A percentile compares a stretch with the other conserved stretches of the same genome.
Conservation (phyloP, 2,888 invertebrate species). For the Microplitis deprimator region DNA sequence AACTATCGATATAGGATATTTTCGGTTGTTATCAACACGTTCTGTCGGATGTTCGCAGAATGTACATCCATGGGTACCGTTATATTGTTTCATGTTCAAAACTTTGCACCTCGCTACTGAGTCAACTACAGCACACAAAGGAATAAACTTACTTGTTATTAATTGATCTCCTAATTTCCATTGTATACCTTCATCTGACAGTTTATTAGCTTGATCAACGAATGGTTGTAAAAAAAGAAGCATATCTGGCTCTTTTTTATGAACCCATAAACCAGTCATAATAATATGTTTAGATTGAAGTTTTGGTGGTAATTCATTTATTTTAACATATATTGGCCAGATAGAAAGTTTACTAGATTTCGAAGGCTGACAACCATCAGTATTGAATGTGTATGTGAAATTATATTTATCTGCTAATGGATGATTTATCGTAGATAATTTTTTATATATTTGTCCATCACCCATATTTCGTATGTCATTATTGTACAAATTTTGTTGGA, state of each 20-base stretch:
- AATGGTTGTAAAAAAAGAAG: conserved; percentile 38
- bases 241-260: conserved; percentile 38
- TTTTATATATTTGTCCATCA: neutral
- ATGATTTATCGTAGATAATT: neutral
- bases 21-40: conserved; percentile 21
- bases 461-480: neutral
- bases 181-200: conserved; percentile 35
- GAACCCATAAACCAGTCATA: conserved; percentile 42
- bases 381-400: neutral
- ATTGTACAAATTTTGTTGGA: neutral
- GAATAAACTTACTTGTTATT: conserved; percentile 33
- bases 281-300: conserved; percentile 37
- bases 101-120: conserved; percentile 43
- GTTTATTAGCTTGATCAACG: conserved; percentile 34
- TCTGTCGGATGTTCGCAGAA: conserved; percentile 41
- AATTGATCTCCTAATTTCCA: conserved; percentile 28
- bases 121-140: conserved; percentile 38
- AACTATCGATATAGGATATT: conserved; percentile 33
- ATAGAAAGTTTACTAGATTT: neutral
- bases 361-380: conserved; percentile 1
- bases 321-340: neutral
- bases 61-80: conserved; percentile 47
- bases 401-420: neutral
- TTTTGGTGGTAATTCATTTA: neutral
- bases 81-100: conserved; percentile 47